Conservation (phyloP, 2,888 invertebrate species). For the Harpagoxenus sublaevis region DNA sequence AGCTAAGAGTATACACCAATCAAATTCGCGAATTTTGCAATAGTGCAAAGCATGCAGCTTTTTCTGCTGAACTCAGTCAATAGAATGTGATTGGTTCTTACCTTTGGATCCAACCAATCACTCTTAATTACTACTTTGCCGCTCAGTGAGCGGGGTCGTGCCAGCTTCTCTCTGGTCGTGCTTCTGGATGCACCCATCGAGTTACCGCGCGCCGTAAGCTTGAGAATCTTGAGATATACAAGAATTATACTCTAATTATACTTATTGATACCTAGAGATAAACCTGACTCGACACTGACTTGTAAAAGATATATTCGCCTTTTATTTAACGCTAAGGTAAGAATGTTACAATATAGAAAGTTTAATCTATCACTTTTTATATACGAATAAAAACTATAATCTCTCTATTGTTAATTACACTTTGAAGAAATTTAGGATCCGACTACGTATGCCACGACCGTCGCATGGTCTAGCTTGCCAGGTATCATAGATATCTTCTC, state of each 20-base stretch:
- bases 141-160: no score
- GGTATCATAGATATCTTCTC: constrained; percentile 93
- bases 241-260: background rate
- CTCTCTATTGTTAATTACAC: constrained; percentile 56
- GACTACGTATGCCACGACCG: constrained; percentile 93
- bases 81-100: no score
- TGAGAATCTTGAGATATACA: no score
- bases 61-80: no score
- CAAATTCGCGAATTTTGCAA: no score
- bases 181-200: background rate
- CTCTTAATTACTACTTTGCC: no score
- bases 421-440: constrained; percentile 84
- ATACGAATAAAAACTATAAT: constrained; percentile 66
- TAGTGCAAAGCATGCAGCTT: no score
- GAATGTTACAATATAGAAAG: constrained; percentile 57
- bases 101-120: no score
- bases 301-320: constrained; percentile 48
- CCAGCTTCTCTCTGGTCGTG: no score
- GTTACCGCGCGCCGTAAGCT: no score
- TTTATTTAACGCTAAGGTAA: constrained; percentile 36
- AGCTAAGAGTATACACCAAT: no score
- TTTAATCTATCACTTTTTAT: constrained; percentile 60
- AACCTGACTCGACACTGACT: background rate
- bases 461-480: constrained; percentile 96
- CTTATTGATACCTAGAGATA: background rate